Evolutionary conservation across 2,113 vertebrate species (phyloP), one percentile per base, ranked within the genome.

Genomic region (Corythoichthys haematopterus): DNA sequence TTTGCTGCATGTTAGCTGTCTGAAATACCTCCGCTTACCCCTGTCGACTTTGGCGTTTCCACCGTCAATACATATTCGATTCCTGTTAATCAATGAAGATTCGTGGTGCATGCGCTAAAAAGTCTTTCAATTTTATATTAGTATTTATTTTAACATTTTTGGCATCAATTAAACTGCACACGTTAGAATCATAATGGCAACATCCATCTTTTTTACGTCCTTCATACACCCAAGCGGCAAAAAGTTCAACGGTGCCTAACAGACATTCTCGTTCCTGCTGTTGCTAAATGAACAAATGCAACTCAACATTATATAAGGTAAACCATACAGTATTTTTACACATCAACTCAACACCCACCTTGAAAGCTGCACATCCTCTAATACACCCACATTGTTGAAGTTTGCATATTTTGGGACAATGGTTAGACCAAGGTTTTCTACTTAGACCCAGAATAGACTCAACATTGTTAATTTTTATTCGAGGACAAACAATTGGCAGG

Each of bases 301-400:
- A 57, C 14, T 33, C 12, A 59, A 38, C 35, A 37, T 6, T 60
- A 9, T 9, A 6, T 14, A n/a, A 73, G 66, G 50, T 43, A 53
- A 72, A 33, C 36, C 68, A 71, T 28, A 28, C 20, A 28, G 20
- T 11, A 15, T 43, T 1, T 74, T 63, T 50, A 50, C 60, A 65
- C 75, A 69, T 13, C 52, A 2, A 37, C 35, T 10, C 20, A 77
- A 60, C 64, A 62, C 66, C 59, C 4, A 14, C 33, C 37, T 20
- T 53, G 62, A 33, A 67, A 33, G 73, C 63, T 70, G 58, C 33
- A 45, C 20, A 71, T 10, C 57, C 62, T 57, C 51, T 47, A 40
- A 0, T 40, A 63, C 36, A 6, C 14, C 47, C 38, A 28, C 33
- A 61, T 10, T 45, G 55, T 59, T 10, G 2, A 13, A 53, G 38